These are phyloP conservation scores for Passer montanus DNA, from an alignment of 2,113 vertebrate genomes.

Conservation along the genomic window DNA sequence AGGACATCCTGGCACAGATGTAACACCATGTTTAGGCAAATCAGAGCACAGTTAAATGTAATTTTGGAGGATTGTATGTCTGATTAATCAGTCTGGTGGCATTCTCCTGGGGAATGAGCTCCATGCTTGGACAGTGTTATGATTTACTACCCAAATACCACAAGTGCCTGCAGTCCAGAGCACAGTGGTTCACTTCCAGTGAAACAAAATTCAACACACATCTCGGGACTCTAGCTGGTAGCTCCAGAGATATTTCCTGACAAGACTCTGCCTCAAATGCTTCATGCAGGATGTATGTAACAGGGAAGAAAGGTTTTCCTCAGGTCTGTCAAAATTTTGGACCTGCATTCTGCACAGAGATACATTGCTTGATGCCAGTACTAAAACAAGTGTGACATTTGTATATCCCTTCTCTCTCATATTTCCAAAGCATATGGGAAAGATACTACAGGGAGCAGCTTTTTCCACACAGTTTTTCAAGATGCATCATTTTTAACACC, in stretches of 20 bases:
- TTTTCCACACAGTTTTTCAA: not conserved
- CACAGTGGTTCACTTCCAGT: not conserved
- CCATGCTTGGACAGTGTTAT: not conserved
- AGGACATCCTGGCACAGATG: not conserved
- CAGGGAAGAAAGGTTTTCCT: not conserved
- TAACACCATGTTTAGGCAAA: not conserved
- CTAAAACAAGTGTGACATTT: not conserved
- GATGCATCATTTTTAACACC: not conserved
- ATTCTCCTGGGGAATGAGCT: not conserved
- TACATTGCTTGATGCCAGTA: not conserved
- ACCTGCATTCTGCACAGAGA: not conserved
- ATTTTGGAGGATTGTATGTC: not conserved
- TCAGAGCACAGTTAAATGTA: not conserved
- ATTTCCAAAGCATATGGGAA: not conserved
- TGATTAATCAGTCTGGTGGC: not conserved
- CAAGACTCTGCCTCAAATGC: not conserved
- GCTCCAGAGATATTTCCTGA: not conserved
- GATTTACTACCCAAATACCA: not conserved
- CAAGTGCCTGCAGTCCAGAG: not conserved
- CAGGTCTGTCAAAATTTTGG: not conserved
- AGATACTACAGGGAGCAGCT: not conserved
- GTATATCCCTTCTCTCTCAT: not conserved
- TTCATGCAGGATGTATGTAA: not conserved
- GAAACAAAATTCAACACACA: not conserved
- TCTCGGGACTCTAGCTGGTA: not conserved